These are phyloP conservation scores for Microdon myrmicae DNA, from an alignment of 2,888 invertebrate genomes.

Conservation along the genomic window DNA sequence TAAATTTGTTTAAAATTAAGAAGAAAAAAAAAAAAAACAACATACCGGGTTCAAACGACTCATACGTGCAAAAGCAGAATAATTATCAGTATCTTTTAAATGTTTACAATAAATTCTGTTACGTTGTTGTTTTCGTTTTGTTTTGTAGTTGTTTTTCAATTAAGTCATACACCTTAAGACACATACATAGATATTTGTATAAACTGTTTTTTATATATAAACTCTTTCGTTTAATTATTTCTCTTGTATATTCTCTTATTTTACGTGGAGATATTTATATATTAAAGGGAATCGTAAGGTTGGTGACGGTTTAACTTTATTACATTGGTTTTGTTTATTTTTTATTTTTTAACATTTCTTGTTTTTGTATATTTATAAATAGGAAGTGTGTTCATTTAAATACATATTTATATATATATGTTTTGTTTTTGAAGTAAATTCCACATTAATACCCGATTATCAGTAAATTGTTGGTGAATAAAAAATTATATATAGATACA, in stretches of 20 bases:
- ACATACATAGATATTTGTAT: constrained; percentile 5
- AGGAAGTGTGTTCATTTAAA: constrained; percentile 32
- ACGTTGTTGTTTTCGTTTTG: not conserved
- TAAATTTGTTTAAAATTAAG: constrained; percentile 26
- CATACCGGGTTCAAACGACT: not conserved
- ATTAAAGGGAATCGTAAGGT: constrained; percentile 47
- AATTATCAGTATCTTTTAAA: constrained; percentile 6
- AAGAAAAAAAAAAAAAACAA: constrained; percentile 19
- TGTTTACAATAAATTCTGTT: constrained; percentile 11
- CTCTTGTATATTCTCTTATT: constrained; percentile 24
- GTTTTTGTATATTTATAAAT: constrained; percentile 38
- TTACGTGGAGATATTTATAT: constrained; percentile 39
- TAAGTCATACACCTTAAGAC: constrained; percentile 48
- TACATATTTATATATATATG: too few species aligned
- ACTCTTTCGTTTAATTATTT: too few species aligned
- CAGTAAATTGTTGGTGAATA: constrained; percentile 25
- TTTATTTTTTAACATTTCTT: constrained; percentile 11
- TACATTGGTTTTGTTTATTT: constrained; percentile 15
- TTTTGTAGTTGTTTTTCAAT: constrained; percentile 14
- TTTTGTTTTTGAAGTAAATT: constrained; percentile 13
- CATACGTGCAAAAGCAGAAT: constrained; percentile 18
- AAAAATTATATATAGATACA: constrained; percentile 17
- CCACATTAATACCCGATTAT: constrained; percentile 35
- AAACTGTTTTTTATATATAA: constrained; percentile 26
- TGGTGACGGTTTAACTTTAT: constrained; percentile 32